Evolutionary conservation across 2,888 invertebrate species (phyloP), one percentile per base, ranked within the genome.

Genomic region (Caenorhabditis sp.): DNA sequence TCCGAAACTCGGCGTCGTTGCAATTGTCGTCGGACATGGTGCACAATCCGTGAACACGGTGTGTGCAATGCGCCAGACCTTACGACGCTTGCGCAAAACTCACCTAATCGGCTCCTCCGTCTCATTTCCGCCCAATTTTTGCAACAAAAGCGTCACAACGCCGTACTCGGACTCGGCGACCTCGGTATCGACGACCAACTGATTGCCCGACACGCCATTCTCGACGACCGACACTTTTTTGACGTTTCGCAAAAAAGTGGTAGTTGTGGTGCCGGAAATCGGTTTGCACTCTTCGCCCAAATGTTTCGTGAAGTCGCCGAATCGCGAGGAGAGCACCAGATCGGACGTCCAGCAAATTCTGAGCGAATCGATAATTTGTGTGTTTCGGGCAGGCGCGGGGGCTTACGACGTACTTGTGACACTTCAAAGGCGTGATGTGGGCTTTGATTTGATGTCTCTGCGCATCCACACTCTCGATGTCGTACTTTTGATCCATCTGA

Each of bases 401-500:
- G n/a, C n/a, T n/a, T n/a, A n/a, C n/a, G 26, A 37, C 58, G 20
- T 37, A 85, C 86, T 81, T 78, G 41, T 85, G 80, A 61, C 88
- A 88, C 59, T 85, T 78, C 24, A 86, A 73, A 2, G 88, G 88
- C 4, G 80, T 77, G 35, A 88, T 88, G 17, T 82, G 71, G 1
- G 86, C 88, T 39, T 85, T 79, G 13, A 88, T 84, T 73, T 86
- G 81, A 53, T 86, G 85, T 17, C 53, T 70, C 2, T 72, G 78
- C 7, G 71, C 53, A 61, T 86, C 74, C 52, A 82, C 61, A 30
- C 86, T 84, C 52, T 83, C 76, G 22, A 87, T 77, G 30, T 88
- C 86, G 56, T 86, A 84, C 39, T 79, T 83, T 72, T 86, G 86
- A 61, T 87, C 86, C 82, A 87, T 80, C 85, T 86, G 68, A 30